Conservation (phyloP, 2,888 invertebrate genomes). For the Tinea pellionella region DNA sequence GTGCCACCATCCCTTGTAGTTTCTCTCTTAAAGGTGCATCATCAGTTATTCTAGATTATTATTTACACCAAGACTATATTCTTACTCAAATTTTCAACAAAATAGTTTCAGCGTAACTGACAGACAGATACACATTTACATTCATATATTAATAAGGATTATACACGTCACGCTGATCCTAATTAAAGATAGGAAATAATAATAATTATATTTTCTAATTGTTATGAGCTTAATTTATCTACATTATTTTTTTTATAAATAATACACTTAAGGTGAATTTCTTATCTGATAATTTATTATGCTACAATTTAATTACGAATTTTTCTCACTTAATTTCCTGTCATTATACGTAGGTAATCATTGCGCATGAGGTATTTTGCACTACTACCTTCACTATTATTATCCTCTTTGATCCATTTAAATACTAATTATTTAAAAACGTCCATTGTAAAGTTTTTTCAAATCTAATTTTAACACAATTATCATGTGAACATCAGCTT, state of each 20-base stretch:
- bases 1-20: no score
- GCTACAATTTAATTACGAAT: not conserved
- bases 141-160: no score
- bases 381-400: conserved; percentile 17
- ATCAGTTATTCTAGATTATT: no score
- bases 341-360: conserved; percentile 5
- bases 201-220: no score
- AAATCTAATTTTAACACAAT: not conserved
- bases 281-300: not conserved
- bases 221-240: no score
- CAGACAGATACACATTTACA: no score
- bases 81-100: no score
- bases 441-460: conserved; percentile 11
- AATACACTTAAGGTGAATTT: not conserved
- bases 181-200: no score
- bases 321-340: conserved; percentile 15
- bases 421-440: conserved; percentile 21
- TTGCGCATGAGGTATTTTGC: not conserved
- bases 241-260: not conserved
- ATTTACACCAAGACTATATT: no score
- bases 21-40: no score
- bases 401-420: conserved; percentile 21
- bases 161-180: no score
- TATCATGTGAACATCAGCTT: not conserved
- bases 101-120: no score